Evolutionary conservation across 2,888 invertebrate species (phyloP).

Genomic region (Clostera curtula): DNA sequence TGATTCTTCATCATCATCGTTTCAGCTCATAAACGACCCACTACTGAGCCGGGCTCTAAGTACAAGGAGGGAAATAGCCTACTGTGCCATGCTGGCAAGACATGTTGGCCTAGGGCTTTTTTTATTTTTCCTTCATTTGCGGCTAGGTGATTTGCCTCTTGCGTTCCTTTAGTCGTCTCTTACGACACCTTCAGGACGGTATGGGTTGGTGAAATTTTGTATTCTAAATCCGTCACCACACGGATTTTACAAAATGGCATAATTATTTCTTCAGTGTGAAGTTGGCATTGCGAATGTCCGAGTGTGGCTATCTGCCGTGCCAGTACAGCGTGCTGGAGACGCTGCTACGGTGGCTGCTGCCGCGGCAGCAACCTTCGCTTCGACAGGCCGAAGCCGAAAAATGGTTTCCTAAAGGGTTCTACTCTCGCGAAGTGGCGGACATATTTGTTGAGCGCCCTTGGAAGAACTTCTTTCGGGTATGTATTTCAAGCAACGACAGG

Average conservation of each 20-base stretch:
- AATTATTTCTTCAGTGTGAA: slow-evolving; percentile 26
- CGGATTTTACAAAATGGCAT: slow-evolving; percentile 2
- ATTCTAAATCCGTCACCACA: no score
- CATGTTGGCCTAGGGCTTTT: no score
- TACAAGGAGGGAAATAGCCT: no score
- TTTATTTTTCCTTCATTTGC: no score
- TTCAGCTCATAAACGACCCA: no score
- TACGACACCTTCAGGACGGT: no score
- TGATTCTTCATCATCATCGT: no score
- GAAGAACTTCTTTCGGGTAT: slow-evolving; percentile 43
- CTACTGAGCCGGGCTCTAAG: no score
- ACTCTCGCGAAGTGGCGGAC: slow-evolving; percentile 20
- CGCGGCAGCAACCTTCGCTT: slow-evolving; percentile 29
- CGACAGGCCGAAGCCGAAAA: slow-evolving; percentile 28
- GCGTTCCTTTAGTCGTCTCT: no score
- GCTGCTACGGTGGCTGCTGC: slow-evolving; percentile 49
- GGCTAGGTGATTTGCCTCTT: no score
- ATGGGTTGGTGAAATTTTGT: no score
- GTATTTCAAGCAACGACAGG: background rate
- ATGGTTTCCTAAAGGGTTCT: slow-evolving; percentile 41
- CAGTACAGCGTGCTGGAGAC: slow-evolving; percentile 46
- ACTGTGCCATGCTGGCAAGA: no score
- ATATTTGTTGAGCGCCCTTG: slow-evolving; percentile 43
- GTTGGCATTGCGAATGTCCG: slow-evolving; percentile 29
- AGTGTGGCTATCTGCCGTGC: slow-evolving; percentile 36